These are phyloP conservation scores for Charanyca ferruginea DNA, from an alignment of 2,888 invertebrate species.

Conservation along the genomic window DNA sequence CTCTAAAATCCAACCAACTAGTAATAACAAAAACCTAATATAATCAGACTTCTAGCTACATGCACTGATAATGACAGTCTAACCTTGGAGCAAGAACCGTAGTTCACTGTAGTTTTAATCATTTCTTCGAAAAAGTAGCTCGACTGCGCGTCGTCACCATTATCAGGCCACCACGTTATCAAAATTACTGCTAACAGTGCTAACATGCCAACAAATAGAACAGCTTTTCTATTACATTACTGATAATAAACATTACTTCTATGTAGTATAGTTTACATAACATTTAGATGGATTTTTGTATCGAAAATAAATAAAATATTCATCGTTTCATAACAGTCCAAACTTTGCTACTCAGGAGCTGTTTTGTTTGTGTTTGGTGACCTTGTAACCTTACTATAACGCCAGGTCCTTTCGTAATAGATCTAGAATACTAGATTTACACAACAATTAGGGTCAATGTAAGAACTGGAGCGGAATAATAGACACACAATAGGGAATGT, in stretches of 20 bases:
- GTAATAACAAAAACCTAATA: background rate
- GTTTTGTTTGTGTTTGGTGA: too few species aligned
- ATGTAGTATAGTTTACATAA: background rate
- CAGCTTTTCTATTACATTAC: background rate
- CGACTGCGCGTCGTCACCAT: background rate
- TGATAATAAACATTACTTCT: background rate
- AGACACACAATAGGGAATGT: too few species aligned
- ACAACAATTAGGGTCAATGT: too few species aligned
- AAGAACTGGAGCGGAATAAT: too few species aligned
- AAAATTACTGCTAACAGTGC: slow-evolving; percentile 29
- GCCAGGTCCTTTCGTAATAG: too few species aligned
- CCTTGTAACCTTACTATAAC: too few species aligned
- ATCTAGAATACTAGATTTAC: too few species aligned
- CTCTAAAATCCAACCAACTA: too few species aligned
- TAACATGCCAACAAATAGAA: slow-evolving; percentile 15
- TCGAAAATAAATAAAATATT: too few species aligned
- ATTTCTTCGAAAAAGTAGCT: slow-evolving; percentile 2
- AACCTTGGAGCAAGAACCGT: slow-evolving; percentile 11
- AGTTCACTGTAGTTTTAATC: background rate
- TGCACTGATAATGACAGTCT: too few species aligned
- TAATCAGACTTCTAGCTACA: background rate
- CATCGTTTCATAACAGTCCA: too few species aligned
- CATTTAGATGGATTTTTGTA: background rate
- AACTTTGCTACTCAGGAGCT: too few species aligned
- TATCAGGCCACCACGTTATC: slow-evolving; percentile 22